Base-by-base conservation (phyloP, 2,797 vertebrate genomes). In the Sebastes iracundus region DNA sequence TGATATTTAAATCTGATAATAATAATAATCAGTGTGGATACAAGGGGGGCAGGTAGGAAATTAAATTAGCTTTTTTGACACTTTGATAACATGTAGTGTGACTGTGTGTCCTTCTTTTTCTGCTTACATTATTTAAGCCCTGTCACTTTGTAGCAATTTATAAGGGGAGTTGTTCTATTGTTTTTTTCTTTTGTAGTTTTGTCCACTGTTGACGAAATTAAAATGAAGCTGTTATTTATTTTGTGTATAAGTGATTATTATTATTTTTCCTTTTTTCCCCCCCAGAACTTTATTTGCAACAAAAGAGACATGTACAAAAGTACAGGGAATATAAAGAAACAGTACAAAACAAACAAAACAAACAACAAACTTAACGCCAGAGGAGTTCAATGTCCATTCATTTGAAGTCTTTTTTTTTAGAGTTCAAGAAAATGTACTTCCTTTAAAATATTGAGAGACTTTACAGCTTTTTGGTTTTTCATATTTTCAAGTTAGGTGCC, bases 181-280 rank as follows among this genome's bases (percentile, higher is more conserved):
- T 13, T 23, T 46, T 38, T 38, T 25, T 64, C 0, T 71, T 79
- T 83, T 79, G 59, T 86, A 80, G 77, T 22, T 79, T 27, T 81
- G 18, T 33, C 11, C 23, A 27, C 5, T 46, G 25, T 46, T 83
- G 53, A 53, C 1, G 9, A 70, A 33, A 84, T 87, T 55, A 82
- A 86, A 77, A 69, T 20, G 0, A 61, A 32, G 22, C n/a, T 63
- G 32, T 58, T 46, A 1, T 28, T 49, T 10, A 13, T 13, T 55
- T 55, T 14, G 27, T 11, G 32, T 69, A 2, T 27, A 5, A 49
- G 18, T 49, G 46, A 49, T 49, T 20, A 49, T 49, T 46, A 46
- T 46, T 46, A 18, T 46, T 46, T 46, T 46, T 18, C 6, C 16
- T 7, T 42, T 16, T 14, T 42, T 1, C 5, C 5, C 13, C 35